Conservation (phyloP, 1,140 invertebrate species). For the Pteromalus puparum region DNA sequence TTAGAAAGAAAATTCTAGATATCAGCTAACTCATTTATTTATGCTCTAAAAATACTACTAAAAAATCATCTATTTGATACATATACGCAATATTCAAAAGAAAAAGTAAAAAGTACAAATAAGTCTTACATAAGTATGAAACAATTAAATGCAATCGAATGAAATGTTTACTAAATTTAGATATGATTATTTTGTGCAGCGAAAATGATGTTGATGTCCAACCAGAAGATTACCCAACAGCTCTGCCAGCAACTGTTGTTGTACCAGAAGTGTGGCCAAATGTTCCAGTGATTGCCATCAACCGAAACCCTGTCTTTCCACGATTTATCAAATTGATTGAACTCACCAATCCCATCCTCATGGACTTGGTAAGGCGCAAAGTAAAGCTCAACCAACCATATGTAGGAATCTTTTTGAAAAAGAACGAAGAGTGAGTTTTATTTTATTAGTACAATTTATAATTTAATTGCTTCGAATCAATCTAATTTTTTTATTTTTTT, state of each 20-base stretch:
- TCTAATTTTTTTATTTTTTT: conserved; percentile 19
- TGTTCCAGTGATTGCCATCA: conserved; percentile 96
- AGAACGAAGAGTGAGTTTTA: conserved; percentile 85
- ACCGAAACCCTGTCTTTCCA: conserved; percentile 97
- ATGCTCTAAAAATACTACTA: no score
- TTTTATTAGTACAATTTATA: neutral
- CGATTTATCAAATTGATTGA: conserved; percentile 98
- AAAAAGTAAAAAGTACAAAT: no score
- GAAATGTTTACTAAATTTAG: neutral
- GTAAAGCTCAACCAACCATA: conserved; percentile 98
- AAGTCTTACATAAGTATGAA: neutral
- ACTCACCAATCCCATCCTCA: conserved; percentile 90
- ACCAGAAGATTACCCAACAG: conserved; percentile 62
- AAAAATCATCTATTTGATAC: no score
- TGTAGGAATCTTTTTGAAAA: conserved; percentile 97
- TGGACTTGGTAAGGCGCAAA: conserved; percentile 94
- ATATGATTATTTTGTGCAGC: conserved; percentile 43
- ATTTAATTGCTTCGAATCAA: conserved; percentile 16
- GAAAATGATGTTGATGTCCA: conserved; percentile 62
- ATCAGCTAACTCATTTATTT: no score
- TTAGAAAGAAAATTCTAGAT: no score
- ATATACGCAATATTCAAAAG: no score
- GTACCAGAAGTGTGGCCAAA: conserved; percentile 98
- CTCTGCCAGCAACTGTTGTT: conserved; percentile 89
- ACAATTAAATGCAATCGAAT: neutral